phyloP scores from a whole-genome alignment of 2,113 vertebrate genomes.

The Asarcornis scutulata region DNA sequence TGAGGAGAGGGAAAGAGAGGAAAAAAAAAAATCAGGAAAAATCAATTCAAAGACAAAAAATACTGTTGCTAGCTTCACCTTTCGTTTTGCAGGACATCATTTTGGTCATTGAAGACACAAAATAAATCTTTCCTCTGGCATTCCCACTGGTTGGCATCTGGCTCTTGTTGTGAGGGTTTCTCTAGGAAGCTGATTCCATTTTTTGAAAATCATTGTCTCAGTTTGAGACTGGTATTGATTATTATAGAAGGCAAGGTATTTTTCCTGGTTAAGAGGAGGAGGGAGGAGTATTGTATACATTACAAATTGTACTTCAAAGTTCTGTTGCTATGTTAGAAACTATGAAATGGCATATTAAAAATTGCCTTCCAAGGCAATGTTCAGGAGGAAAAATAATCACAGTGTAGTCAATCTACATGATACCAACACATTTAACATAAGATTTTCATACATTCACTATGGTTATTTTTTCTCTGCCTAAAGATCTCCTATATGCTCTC shows the following conservation, averaged over 20 bases:
- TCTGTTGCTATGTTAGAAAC: background rate
- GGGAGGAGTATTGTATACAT: background rate
- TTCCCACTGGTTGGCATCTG: background rate
- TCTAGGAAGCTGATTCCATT: background rate
- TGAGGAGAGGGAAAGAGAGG: conserved; percentile 45
- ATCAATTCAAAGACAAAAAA: background rate
- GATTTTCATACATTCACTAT: background rate
- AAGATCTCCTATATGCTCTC: background rate
- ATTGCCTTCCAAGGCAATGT: background rate
- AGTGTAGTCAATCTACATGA: accelerated
- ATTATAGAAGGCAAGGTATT: background rate
- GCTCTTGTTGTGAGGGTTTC: background rate
- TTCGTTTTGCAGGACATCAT: background rate
- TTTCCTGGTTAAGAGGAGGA: background rate
- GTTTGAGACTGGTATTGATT: background rate
- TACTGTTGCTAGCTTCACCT: background rate
- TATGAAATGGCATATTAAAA: background rate
- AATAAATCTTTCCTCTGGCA: background rate
- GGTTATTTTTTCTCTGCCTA: background rate
- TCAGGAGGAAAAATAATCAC: background rate
- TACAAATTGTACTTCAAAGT: background rate
- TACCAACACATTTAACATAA: background rate
- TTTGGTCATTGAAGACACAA: background rate
- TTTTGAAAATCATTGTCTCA: background rate
- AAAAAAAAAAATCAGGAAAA: background rate